phyloP scores from a whole-genome alignment of 2,888 invertebrate genomes.

The Lapara coniferarum region DNA sequence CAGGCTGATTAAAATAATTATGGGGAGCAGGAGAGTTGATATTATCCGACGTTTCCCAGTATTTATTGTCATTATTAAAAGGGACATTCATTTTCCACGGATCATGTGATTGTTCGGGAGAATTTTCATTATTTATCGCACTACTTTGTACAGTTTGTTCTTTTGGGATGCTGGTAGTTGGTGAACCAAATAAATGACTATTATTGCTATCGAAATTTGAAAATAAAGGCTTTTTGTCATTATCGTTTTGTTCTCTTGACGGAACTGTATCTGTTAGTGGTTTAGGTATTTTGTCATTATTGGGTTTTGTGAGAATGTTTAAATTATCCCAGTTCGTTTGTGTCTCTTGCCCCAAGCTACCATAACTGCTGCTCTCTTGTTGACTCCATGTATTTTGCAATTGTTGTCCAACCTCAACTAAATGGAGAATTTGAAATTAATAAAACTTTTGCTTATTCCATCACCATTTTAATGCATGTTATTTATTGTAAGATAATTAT shows the following conservation, averaged over 20 bases:
- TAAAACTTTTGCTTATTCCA: not conserved
- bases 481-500: not conserved
- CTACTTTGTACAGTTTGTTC: not conserved
- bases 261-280: not conserved
- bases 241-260: not conserved
- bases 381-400: constrained; percentile 30
- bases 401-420: constrained; percentile 31
- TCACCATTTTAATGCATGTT: not conserved
- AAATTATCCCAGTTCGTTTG: constrained; percentile 21
- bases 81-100: not conserved
- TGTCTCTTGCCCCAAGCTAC: constrained; percentile 12
- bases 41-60: not conserved
- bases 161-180: not conserved
- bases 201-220: not conserved
- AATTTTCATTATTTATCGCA: not conserved
- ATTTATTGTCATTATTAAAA: not conserved
- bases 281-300: not conserved
- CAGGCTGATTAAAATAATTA: not conserved
- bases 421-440: constrained; percentile 15
- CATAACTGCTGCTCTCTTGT: not conserved
- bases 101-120: not conserved
- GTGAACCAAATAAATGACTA: not conserved
- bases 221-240: not conserved
- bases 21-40: not conserved
- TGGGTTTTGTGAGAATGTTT: not conserved